Evolutionary conservation across 2,888 invertebrate genomes (phyloP).

Genomic region (Micoletzkya japonica): DNA sequence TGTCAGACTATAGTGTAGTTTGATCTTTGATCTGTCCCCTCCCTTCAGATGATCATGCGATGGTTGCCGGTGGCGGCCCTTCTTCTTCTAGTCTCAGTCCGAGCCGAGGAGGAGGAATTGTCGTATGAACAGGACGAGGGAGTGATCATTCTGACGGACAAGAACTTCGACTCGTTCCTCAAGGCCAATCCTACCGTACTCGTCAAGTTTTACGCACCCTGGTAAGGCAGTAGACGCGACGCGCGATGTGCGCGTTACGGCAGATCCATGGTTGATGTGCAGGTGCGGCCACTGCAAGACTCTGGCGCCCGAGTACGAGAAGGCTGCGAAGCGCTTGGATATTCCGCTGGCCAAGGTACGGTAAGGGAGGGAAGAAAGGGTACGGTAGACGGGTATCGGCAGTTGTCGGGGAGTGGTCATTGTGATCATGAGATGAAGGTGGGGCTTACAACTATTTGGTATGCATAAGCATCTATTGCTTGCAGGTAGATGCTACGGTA

Average conservation of each 20-base stretch:
- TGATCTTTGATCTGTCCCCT: no score
- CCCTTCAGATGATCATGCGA: not conserved
- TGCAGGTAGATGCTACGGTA: constrained; percentile 65
- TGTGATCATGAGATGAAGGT: not conserved
- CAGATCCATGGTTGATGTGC: constrained; percentile 1
- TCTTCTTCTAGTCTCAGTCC: constrained; percentile 25
- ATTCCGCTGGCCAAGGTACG: constrained; percentile 55
- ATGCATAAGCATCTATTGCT: constrained; percentile 41
- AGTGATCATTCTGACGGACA: constrained; percentile 56
- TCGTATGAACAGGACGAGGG: constrained; percentile 41
- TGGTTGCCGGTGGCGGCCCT: constrained; percentile 12
- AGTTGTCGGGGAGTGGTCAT: not conserved
- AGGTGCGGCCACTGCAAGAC: constrained; percentile 70
- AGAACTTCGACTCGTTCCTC: constrained; percentile 61
- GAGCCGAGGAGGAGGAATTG: constrained; percentile 37
- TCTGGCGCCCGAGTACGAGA: constrained; percentile 68
- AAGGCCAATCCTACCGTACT: constrained; percentile 66
- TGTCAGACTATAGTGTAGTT: no score
- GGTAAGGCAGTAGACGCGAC: constrained; percentile 62
- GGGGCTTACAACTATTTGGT: constrained; percentile 54
- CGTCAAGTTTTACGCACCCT: constrained; percentile 72
- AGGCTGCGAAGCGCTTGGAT: constrained; percentile 66
- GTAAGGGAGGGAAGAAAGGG: constrained; percentile 4
- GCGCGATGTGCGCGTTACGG: not conserved
- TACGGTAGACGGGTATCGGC: not conserved